These are phyloP conservation scores for Rotaria magnacalcarata DNA, from an alignment of 2,888 invertebrate genomes.

Conservation along the genomic window DNA sequence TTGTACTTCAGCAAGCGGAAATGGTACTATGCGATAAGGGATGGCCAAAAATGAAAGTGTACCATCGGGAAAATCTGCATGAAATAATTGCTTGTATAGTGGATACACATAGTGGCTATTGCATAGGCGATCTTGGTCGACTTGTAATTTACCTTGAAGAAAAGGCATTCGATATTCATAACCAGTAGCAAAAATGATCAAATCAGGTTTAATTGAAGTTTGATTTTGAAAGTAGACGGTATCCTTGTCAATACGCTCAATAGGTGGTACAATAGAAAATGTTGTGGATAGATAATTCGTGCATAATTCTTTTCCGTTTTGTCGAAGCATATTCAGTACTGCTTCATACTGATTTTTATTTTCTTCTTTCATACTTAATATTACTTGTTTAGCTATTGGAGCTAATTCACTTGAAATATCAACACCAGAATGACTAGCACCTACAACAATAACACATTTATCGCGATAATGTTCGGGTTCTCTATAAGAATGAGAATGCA, in stretches of 20 bases:
- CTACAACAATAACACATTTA: neutral
- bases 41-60: neutral
- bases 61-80: constrained; percentile 13
- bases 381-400: neutral
- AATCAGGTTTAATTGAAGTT: neutral
- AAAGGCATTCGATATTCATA: constrained; percentile 5
- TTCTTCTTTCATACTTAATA: constrained; percentile 10
- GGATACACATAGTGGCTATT: neutral
- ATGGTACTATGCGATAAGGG: neutral
- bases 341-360: neutral
- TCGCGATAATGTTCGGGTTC: constrained; percentile 7
- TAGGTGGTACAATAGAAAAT: constrained; percentile 16
- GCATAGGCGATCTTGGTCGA: neutral
- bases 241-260: constrained; percentile 3
- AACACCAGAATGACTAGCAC: constrained; percentile 17
- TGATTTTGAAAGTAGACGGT: neutral
- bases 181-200: constrained; percentile 15
- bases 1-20: neutral
- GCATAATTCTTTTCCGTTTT: neutral
- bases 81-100: constrained; percentile 7
- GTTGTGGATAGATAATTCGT: neutral
- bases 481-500: constrained; percentile 13
- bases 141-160: neutral
- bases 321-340: neutral
- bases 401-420: constrained; percentile 9